A percentile compares a stretch with the other conserved stretches of the same genome.
Evolutionary conservation across 2,113 vertebrate species (phyloP).

Genomic region (Gymnocephalus cernua): DNA sequence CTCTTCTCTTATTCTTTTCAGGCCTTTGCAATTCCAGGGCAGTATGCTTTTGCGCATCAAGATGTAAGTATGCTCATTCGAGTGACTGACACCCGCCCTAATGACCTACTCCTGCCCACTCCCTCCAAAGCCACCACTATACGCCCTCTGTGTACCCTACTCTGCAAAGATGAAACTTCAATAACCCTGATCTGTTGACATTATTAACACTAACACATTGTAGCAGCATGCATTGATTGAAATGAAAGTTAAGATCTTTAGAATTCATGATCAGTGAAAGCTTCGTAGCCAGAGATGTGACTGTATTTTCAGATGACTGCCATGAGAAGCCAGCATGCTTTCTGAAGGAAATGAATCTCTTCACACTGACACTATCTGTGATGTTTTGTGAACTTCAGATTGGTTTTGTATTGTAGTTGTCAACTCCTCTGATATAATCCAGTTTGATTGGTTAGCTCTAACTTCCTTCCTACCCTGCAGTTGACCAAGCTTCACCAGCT

Average conservation of each 20-base stretch:
- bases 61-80: constrained; percentile 88
- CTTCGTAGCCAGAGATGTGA: constrained; percentile 65
- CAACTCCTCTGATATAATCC: constrained; percentile 95
- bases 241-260: constrained; percentile 40
- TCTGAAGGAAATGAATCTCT: constrained; percentile 66
- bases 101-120: constrained; percentile 69
- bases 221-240: constrained; percentile 66
- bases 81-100: constrained; percentile 49
- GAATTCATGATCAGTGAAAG: constrained; percentile 51
- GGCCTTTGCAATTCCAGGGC: constrained; percentile 93
- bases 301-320: constrained; percentile 65
- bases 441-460: constrained; percentile 98
- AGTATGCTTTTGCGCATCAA: constrained; percentile 93
- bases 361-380: constrained; percentile 72
- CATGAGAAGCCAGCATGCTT: constrained; percentile 64
- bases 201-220: constrained; percentile 73
- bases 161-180: constrained; percentile 63
- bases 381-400: constrained; percentile 79
- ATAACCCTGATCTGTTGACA: constrained; percentile 64
- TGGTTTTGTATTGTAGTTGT: constrained; percentile 88
- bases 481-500: constrained; percentile 99
- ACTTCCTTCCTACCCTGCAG: constrained; percentile 99
- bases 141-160: constrained; percentile 61
- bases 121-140: constrained; percentile 65
- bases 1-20: constrained; percentile 75